These are phyloP conservation scores for Scaptomyza flava DNA, from an alignment of 2,888 invertebrate species.

Conservation along the genomic window DNA sequence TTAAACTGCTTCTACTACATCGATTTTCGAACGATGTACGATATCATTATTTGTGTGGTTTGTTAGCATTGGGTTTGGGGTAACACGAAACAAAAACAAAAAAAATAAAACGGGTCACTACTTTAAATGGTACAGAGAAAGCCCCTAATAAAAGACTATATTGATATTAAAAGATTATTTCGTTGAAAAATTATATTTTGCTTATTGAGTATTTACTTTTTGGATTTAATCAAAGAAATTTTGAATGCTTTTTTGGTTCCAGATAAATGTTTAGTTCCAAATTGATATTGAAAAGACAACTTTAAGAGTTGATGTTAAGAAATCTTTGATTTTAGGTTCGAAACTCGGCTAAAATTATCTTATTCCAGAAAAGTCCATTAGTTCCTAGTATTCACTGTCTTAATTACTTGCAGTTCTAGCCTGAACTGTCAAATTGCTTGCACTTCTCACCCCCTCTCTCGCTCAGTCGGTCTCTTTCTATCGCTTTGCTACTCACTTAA, in stretches of 20 bases:
- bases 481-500: neutral
- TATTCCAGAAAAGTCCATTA: neutral
- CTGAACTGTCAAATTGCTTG: slow-evolving; percentile 48
- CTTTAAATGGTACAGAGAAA: slow-evolving; percentile 38
- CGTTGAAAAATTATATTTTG: too few relatives aligned
- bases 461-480: slow-evolving; percentile 1
- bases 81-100: neutral
- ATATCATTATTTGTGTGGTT: slow-evolving; percentile 58
- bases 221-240: too few relatives aligned
- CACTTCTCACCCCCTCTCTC: slow-evolving; percentile 4
- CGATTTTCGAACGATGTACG: slow-evolving; percentile 40
- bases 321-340: neutral
- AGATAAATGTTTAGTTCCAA: too few relatives aligned
- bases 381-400: slow-evolving; percentile 39
- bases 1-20: slow-evolving; percentile 8
- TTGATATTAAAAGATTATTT: too few relatives aligned
- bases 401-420: slow-evolving; percentile 41
- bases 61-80: slow-evolving; percentile 36
- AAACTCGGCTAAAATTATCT: neutral
- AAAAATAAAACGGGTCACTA: slow-evolving; percentile 16
- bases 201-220: too few relatives aligned
- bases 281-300: too few relatives aligned
- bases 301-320: too few relatives aligned
- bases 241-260: too few relatives aligned
- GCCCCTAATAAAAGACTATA: slow-evolving; percentile 18